Conservation (phyloP, 2,797 vertebrate species). For the Pelobates cultripes region DNA sequence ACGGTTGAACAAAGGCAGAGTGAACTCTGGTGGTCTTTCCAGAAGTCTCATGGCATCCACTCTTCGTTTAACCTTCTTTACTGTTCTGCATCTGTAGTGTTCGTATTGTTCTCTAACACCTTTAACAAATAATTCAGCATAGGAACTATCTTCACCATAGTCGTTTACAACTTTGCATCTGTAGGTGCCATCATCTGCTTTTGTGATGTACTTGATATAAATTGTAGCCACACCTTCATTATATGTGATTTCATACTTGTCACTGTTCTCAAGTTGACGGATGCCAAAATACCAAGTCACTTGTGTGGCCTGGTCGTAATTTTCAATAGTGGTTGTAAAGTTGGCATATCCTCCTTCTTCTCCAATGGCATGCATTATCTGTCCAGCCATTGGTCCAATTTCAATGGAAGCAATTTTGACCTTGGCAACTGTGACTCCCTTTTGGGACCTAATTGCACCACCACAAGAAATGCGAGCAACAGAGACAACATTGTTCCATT, state of each 20-base stretch:
- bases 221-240: slow-evolving; percentile 91
- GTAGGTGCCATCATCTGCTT: slow-evolving; percentile 93
- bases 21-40: slow-evolving; percentile 97
- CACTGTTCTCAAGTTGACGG: slow-evolving; percentile 88
- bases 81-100: slow-evolving; percentile 86
- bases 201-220: slow-evolving; percentile 86
- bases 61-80: slow-evolving; percentile 92
- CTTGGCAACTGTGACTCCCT: slow-evolving; percentile 88
- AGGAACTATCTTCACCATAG: slow-evolving; percentile 95
- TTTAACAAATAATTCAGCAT: slow-evolving; percentile 90
- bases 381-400: slow-evolving; percentile 90
- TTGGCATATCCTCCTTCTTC: slow-evolving; percentile 87
- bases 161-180: slow-evolving; percentile 96
- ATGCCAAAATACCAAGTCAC: slow-evolving; percentile 98
- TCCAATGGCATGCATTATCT: slow-evolving; percentile 82
- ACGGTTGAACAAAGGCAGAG: slow-evolving; percentile 89
- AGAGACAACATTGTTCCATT: slow-evolving; percentile 91
- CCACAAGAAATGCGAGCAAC: slow-evolving; percentile 91
- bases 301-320: slow-evolving; percentile 93
- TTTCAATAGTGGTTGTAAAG: slow-evolving; percentile 92
- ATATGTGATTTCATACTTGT: slow-evolving; percentile 92
- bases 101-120: slow-evolving; percentile 87
- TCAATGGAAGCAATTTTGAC: slow-evolving; percentile 97
- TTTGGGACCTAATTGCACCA: slow-evolving; percentile 90
- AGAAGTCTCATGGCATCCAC: slow-evolving; percentile 91